A percentile compares a stretch with the other conserved stretches of the same genome.
phyloP scores from a whole-genome alignment of 1,140 invertebrate species.

The Drosophila lacteicornis region DNA sequence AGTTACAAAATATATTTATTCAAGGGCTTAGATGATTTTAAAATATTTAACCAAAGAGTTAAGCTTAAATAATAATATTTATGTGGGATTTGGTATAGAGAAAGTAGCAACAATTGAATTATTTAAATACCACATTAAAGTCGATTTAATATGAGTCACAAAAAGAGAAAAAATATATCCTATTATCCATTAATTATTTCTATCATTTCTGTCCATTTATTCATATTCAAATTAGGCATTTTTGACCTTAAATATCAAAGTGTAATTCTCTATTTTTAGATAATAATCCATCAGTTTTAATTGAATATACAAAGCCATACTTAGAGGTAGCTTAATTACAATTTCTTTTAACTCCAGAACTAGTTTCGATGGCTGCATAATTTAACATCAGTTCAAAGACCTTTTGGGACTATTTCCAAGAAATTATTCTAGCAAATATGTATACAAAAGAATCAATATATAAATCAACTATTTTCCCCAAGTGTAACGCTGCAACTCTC shows the following conservation, averaged over 20 bases:
- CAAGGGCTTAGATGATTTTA: background rate
- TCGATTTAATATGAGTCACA: too few species aligned
- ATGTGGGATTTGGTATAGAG: background rate
- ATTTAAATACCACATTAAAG: too few species aligned
- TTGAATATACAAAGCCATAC: background rate
- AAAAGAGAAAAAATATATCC: background rate
- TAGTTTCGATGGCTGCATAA: background rate
- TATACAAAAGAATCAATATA: too few species aligned
- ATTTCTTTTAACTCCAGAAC: too few species aligned
- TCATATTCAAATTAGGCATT: too few species aligned
- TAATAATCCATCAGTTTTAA: background rate
- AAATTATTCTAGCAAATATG: background rate
- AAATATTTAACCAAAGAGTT: background rate
- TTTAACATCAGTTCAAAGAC: background rate
- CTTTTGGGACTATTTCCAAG: background rate
- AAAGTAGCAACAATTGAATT: too few species aligned
- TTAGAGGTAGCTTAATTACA: too few species aligned
- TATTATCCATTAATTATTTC: background rate
- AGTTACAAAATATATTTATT: background rate
- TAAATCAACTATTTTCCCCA: background rate
- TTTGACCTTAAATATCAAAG: too few species aligned
- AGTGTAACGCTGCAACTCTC: constrained; percentile 10
- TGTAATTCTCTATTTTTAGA: background rate
- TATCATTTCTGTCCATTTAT: background rate
- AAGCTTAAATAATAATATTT: background rate